These are phyloP conservation scores for Pseudorectes ferrugineus DNA, from an alignment of 2,113 vertebrate genomes.

Conservation along the genomic window DNA sequence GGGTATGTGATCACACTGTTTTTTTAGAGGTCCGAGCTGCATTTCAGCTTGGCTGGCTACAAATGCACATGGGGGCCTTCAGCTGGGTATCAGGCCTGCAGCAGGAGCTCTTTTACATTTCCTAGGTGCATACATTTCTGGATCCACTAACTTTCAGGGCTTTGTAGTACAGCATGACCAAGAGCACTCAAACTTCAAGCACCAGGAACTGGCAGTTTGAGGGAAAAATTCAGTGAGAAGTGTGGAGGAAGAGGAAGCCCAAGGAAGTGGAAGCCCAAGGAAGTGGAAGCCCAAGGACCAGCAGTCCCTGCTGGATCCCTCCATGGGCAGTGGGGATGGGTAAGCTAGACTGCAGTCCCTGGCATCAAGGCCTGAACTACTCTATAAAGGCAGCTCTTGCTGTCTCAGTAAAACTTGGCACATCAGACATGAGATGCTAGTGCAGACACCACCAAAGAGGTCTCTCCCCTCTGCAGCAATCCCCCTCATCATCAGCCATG, in stretches of 20 bases:
- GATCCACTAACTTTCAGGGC: background rate
- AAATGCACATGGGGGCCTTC: accelerated
- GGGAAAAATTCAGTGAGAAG: background rate
- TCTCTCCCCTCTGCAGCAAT: background rate
- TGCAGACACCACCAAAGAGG: background rate
- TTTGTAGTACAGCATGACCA: background rate
- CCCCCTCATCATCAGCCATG: background rate
- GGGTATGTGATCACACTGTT: background rate
- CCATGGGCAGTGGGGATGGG: accelerated
- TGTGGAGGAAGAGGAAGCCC: background rate
- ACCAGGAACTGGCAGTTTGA: background rate
- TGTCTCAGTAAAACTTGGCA: background rate
- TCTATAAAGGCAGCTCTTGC: background rate
- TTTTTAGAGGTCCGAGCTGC: background rate
- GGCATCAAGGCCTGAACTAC: background rate
- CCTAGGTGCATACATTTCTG: background rate
- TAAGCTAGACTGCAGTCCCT: background rate
- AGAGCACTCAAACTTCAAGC: background rate
- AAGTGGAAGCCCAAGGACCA: background rate
- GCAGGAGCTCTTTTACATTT: background rate
- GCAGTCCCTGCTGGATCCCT: background rate
- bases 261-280: background rate
- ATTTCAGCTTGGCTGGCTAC: background rate
- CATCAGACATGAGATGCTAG: accelerated
- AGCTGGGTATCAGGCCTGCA: background rate